Evolutionary conservation across 1,140 invertebrate genomes (phyloP).

Genomic region (Magallana angulata): DNA sequence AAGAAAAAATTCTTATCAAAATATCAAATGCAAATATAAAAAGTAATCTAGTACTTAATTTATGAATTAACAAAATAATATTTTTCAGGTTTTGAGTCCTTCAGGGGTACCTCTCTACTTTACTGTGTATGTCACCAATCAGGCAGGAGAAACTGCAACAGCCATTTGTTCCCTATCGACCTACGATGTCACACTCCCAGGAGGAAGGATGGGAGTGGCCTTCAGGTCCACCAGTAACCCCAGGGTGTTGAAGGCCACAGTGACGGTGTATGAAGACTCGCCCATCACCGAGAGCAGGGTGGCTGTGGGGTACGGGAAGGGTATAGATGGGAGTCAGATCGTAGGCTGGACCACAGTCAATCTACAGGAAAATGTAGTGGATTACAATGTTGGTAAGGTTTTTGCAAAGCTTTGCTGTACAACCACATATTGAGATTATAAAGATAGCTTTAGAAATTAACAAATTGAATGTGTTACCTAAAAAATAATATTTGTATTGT

Average conservation of each 20-base stretch:
- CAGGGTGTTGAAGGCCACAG: conserved; percentile 48
- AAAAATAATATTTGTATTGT: no score
- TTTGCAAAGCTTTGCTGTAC: no score
- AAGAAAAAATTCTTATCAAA: no score
- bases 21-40: no score
- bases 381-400: conserved; percentile 42
- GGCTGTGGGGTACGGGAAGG: conserved; percentile 57
- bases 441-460: no score
- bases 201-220: conserved; percentile 59
- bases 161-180: conserved; percentile 60
- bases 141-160: conserved; percentile 45
- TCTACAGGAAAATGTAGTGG: conserved; percentile 24
- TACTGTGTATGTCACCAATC: conserved; percentile 62
- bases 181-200: conserved; percentile 63
- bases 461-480: no score
- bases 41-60: no score
- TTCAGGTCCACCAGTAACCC: conserved; percentile 63
- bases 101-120: conserved; percentile 59
- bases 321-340: conserved; percentile 48
- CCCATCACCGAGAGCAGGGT: conserved; percentile 44
- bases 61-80: not conserved
- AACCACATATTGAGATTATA: no score
- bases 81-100: conserved; percentile 22
- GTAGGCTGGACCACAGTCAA: conserved; percentile 38
- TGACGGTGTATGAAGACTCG: conserved; percentile 65